A percentile compares a stretch with the other conserved stretches of the same genome.
Conservation (phyloP, 1,140 invertebrate genomes). For the Drosophila sturtevanti region DNA sequence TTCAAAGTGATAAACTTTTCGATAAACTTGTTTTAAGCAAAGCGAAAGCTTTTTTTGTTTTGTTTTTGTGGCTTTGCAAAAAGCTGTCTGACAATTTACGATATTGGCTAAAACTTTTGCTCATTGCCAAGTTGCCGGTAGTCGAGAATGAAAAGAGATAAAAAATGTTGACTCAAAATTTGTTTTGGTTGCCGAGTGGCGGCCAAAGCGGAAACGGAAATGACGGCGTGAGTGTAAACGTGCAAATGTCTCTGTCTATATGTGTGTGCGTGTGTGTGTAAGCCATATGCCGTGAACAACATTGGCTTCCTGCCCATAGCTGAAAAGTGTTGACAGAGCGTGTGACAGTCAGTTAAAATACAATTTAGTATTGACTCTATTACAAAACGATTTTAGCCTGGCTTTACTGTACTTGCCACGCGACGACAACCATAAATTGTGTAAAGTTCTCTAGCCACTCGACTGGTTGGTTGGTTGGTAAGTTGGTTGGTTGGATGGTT, state of each 20-base stretch:
- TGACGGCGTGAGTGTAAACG: slow-evolving; percentile 29
- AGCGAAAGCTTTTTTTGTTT: slow-evolving; percentile 51
- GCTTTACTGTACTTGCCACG: slow-evolving; percentile 33
- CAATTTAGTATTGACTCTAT: not conserved
- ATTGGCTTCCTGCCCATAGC: slow-evolving; percentile 41
- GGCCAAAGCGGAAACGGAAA: slow-evolving; percentile 68
- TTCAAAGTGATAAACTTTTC: slow-evolving; percentile 30
- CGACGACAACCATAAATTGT: slow-evolving; percentile 52
- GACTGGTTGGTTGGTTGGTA: slow-evolving; percentile 29
- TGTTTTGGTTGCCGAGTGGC: slow-evolving; percentile 9
- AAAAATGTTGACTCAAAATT: slow-evolving; percentile 17
- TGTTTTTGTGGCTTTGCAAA: slow-evolving; percentile 18
- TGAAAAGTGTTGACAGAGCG: slow-evolving; percentile 60
- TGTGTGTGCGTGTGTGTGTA: slow-evolving; percentile 28
- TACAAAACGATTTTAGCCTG: slow-evolving; percentile 8
- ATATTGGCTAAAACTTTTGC: slow-evolving; percentile 34
- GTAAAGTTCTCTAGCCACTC: slow-evolving; percentile 47
- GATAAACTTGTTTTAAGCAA: slow-evolving; percentile 46
- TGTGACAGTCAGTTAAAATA: slow-evolving; percentile 28
- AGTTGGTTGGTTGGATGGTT: slow-evolving; percentile 41
- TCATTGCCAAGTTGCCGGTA: slow-evolving; percentile 67
- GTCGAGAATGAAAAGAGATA: slow-evolving; percentile 1
- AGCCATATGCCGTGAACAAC: slow-evolving; percentile 1
- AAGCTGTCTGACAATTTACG: slow-evolving; percentile 44
- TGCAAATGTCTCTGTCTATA: not conserved